Base-by-base conservation (phyloP, 1,140 invertebrate genomes). In the Drosophila ironensis region DNA sequence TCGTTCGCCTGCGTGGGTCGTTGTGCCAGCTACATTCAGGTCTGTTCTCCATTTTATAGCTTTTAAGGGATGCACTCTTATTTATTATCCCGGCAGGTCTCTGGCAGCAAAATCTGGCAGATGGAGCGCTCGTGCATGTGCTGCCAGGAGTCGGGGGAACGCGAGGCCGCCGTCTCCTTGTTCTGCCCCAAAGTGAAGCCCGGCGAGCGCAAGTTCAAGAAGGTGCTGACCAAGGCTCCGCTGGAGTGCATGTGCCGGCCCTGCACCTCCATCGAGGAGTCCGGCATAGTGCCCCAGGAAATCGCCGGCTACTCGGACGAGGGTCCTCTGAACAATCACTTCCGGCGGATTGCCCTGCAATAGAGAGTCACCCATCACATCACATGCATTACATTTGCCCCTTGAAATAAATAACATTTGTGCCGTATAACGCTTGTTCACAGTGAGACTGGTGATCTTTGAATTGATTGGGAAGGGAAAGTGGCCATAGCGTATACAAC, bases 91-190 rank as follows among this genome's bases (percentile, higher is more conserved):
- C n/a, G n/a, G n/a, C 60, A 97, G 96, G 96, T 98, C 4, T 97
- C 96, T n/a, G 96, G 96, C 7, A 97, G 96, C 63, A 98, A 98
- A 92, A 96, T 98, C 87, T 98, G 97, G 97, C 96, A 98, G 92
- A 97, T 97, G 94, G 97, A 98, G 90, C 91, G 97, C 33, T 97
- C 96, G 6, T 97, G 97, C 78, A 97, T 97, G 94, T 98, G 97
- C 88, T 98, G 97, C 90, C 96, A 97, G 90, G 96, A 98, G 90
- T 97, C 96, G 72, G 97, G 97, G 1, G 96, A 98, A 90, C 92
- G 96, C 64, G 97, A 98, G 91, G 97, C 97, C 1, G 94, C 93
- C 25, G 96, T 98, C 4, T 94, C 95, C 1, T 91, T 98, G 4
- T 96, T 95, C 88, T 98, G 97, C 90, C 97, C 96, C 3, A 96